phyloP scores from a whole-genome alignment of 2,797 vertebrate genomes.

The Botia kubotai region DNA sequence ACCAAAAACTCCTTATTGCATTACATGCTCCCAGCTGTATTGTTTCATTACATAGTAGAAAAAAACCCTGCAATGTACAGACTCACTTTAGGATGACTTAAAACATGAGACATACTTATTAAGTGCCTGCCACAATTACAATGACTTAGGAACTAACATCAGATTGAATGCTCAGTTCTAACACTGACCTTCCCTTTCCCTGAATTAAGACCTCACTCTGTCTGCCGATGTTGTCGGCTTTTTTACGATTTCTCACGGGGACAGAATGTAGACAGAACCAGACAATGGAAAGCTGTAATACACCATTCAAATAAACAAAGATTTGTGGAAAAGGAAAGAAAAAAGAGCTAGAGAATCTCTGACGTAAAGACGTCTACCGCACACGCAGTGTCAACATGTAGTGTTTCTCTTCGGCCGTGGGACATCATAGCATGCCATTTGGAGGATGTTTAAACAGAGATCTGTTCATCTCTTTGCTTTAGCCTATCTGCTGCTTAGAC shows the following conservation, averaged over 20 bases:
- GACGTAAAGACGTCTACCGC: conserved; percentile 64
- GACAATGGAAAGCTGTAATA: conserved; percentile 65
- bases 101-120: neutral
- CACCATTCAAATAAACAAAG: conserved; percentile 61
- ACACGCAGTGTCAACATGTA: conserved; percentile 67
- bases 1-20: conserved; percentile 23
- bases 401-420: conserved; percentile 61
- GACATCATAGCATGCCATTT: conserved; percentile 49
- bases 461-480: conserved; percentile 51
- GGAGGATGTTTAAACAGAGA: conserved; percentile 63
- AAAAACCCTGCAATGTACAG: neutral
- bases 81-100: neutral
- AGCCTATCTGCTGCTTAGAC: conserved; percentile 52
- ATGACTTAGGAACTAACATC: neutral
- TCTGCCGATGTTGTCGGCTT: conserved; percentile 34
- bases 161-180: conserved; percentile 11
- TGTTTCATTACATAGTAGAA: conserved; percentile 14
- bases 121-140: neutral
- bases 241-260: conserved; percentile 34
- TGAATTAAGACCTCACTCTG: conserved; percentile 52
- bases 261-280: conserved; percentile 58
- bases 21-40: conserved; percentile 12
- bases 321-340: conserved; percentile 36
- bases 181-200: conserved; percentile 15
- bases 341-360: conserved; percentile 59